Conservation (phyloP, 2,113 vertebrate genomes). For the Lasiurus borealis region DNA sequence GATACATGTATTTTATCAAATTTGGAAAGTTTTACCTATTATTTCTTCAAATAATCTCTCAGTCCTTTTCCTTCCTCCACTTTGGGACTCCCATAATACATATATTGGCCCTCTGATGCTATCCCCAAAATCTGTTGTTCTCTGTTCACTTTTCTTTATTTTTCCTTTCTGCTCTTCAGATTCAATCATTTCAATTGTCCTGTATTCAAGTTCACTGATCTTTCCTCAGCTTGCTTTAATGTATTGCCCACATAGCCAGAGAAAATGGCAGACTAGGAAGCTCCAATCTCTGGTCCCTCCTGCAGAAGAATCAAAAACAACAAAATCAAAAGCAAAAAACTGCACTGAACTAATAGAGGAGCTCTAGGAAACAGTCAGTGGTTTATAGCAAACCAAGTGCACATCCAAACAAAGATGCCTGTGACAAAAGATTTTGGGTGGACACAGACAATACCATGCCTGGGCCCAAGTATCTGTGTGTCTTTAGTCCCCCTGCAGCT, state of each 20-base stretch:
- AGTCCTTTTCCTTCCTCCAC: background rate
- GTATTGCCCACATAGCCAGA: background rate
- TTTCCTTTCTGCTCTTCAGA: background rate
- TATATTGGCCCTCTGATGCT: background rate
- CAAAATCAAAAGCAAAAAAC: background rate
- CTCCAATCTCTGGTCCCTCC: background rate
- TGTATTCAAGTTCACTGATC: background rate
- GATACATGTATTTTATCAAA: background rate
- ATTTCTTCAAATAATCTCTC: constrained; percentile 34
- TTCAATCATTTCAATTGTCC: background rate
- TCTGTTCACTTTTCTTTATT: background rate
- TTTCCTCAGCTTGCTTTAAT: background rate
- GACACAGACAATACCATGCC: background rate
- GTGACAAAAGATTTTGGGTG: too few species aligned
- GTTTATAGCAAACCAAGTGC: background rate
- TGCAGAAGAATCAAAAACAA: background rate
- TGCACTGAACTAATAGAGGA: background rate
- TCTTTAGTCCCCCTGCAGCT: background rate
- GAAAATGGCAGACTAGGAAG: background rate
- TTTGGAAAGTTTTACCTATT: background rate
- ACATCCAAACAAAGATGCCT: background rate
- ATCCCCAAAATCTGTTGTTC: background rate
- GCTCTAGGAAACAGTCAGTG: background rate
- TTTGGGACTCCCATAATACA: background rate
- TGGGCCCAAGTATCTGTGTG: background rate